Conservation (phyloP, 2,797 vertebrate genomes). For the Sebastes melanostomus region DNA sequence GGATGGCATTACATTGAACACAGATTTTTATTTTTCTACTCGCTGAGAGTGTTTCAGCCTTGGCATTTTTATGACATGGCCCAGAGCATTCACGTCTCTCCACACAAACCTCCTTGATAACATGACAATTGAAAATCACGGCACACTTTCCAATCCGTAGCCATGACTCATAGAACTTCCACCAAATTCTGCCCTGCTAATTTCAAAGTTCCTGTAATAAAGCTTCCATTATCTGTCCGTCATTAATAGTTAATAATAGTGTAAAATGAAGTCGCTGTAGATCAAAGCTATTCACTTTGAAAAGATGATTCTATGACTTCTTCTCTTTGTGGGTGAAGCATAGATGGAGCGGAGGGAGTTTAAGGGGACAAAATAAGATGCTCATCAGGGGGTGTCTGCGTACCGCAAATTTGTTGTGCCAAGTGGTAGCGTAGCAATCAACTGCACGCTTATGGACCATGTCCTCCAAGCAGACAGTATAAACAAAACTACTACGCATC, state of each 20-base stretch:
- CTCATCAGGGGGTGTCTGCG: background rate
- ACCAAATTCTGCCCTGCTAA: background rate
- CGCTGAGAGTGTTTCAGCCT: constrained; percentile 21
- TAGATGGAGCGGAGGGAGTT: background rate
- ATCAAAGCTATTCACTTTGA: background rate
- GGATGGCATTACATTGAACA: constrained; percentile 20
- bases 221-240: background rate
- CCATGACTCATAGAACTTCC: background rate
- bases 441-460: background rate
- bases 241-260: constrained; percentile 5
- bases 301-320: background rate
- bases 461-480: background rate
- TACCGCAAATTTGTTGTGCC: background rate
- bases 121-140: constrained; percentile 29
- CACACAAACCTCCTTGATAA: constrained; percentile 28
- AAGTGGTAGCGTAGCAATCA: background rate
- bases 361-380: background rate
- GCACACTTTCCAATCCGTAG: background rate
- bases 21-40: constrained; percentile 28
- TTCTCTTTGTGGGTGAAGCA: background rate
- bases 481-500: background rate
- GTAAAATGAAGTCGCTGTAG: background rate
- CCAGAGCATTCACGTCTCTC: constrained; percentile 27
- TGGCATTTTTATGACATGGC: constrained; percentile 56
- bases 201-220: constrained; percentile 19